phyloP scores from a whole-genome alignment of 2,888 invertebrate species.

The Mellilla xanthometata region DNA sequence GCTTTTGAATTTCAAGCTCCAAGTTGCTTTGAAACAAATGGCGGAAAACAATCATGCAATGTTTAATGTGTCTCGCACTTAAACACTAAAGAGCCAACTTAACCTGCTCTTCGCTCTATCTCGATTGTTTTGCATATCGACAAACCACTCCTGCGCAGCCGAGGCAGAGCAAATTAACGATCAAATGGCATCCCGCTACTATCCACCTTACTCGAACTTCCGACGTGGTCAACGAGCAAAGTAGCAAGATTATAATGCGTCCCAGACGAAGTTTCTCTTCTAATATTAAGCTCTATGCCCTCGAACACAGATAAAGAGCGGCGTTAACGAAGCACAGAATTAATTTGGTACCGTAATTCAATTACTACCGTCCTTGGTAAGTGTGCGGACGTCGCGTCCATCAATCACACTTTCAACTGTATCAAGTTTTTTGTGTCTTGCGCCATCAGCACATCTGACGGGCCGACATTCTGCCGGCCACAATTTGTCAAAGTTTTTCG shows the following conservation, averaged over 20 bases:
- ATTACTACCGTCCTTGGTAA: conserved; percentile 63
- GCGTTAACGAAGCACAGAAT: conserved; percentile 44
- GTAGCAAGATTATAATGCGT: conserved; percentile 37
- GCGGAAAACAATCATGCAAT: conserved; percentile 16
- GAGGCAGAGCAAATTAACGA: conserved; percentile 73
- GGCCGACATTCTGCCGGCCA: conserved; percentile 55
- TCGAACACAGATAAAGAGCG: conserved; percentile 40
- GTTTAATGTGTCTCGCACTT: conserved; percentile 35
- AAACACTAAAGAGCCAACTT: conserved; percentile 39
- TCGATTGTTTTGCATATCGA: conserved; percentile 78
- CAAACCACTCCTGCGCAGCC: conserved; percentile 53
- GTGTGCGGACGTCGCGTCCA: conserved; percentile 58
- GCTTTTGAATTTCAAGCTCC: too few species aligned
- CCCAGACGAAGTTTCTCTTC: conserved; percentile 29
- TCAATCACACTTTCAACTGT: conserved; percentile 80
- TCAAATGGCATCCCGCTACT: conserved; percentile 64
- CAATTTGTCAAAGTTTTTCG: conserved; percentile 76
- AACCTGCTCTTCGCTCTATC: conserved; percentile 59
- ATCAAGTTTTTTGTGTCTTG: conserved; percentile 68
- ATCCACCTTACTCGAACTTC: conserved; percentile 51
- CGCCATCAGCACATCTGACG: conserved; percentile 51
- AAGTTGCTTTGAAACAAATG: conserved; percentile 7
- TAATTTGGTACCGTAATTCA: conserved; percentile 71
- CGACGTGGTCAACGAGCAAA: conserved; percentile 43
- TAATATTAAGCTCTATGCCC: conserved; percentile 50